These are phyloP conservation scores for Drosophila fuyamai DNA, from an alignment of 1,140 invertebrate species.

Conservation along the genomic window DNA sequence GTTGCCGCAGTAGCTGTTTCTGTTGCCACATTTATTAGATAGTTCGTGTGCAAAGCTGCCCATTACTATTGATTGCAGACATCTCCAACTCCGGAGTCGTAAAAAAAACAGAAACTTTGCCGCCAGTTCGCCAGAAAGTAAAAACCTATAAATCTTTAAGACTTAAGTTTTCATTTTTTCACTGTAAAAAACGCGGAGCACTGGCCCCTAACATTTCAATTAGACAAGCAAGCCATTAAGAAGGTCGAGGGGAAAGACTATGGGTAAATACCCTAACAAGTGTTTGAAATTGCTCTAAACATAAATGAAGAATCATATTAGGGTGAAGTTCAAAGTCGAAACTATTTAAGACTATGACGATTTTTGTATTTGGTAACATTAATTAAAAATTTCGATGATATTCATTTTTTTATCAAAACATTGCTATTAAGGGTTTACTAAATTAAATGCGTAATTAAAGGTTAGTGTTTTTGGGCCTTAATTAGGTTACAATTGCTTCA, in stretches of 20 bases:
- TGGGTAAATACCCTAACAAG: constrained; percentile 19
- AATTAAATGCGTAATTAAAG: neutral
- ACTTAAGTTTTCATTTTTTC: constrained; percentile 17
- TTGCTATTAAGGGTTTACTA: neutral
- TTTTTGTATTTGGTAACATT: too few species aligned
- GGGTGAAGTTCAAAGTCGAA: neutral
- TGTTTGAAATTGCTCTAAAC: constrained; percentile 1
- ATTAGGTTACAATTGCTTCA: neutral
- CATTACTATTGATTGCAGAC: constrained; percentile 22
- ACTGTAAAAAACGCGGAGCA: constrained; percentile 4
- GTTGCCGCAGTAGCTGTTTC: constrained; percentile 26
- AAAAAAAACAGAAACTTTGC: constrained; percentile 23
- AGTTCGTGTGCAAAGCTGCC: constrained; percentile 56
- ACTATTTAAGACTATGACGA: neutral
- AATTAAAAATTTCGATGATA: neutral
- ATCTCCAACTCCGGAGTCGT: constrained; percentile 15
- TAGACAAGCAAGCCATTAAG: constrained; percentile 15
- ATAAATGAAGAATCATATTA: neutral
- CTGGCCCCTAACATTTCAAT: constrained; percentile 37
- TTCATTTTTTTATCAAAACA: neutral
- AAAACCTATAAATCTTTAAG: constrained; percentile 23
- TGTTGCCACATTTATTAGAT: constrained; percentile 64
- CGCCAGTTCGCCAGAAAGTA: constrained; percentile 11
- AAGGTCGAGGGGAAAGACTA: constrained; percentile 2
- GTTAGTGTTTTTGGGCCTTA: neutral